Conservation (phyloP, 2,113 vertebrate genomes). For the Nannobrachium achirus region DNA sequence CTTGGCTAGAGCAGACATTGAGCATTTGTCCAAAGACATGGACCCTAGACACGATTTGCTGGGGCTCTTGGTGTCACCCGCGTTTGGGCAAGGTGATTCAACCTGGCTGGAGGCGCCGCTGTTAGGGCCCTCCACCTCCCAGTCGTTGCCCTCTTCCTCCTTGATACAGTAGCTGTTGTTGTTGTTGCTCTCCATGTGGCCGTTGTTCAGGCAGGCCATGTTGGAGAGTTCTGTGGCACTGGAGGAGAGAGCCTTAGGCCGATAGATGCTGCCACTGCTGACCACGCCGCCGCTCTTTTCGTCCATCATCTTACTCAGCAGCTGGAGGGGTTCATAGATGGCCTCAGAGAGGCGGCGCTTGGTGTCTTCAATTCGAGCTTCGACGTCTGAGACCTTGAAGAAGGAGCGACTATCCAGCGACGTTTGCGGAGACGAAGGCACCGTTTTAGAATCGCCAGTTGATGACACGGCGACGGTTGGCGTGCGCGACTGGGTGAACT, state of each 20-base stretch:
- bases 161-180: conserved; percentile 93
- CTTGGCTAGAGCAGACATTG: conserved; percentile 89
- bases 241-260: conserved; percentile 91
- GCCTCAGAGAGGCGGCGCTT: conserved; percentile 94
- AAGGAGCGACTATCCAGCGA: conserved; percentile 94
- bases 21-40: conserved; percentile 85
- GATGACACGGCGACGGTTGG: conserved; percentile 44
- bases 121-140: conserved; percentile 80
- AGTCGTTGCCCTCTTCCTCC: conserved; percentile 88
- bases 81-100: conserved; percentile 54
- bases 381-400: conserved; percentile 95
- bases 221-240: conserved; percentile 92
- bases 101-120: conserved; percentile 40
- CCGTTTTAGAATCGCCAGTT: conserved; percentile 91
- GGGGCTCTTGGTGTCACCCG: conserved; percentile 60
- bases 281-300: conserved; percentile 85
- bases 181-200: conserved; percentile 92
- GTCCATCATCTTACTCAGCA: conserved; percentile 97
- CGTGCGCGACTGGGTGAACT: conserved; percentile 90
- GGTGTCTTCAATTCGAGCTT: conserved; percentile 96
- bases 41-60: conserved; percentile 45
- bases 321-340: conserved; percentile 93
- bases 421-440: conserved; percentile 89
- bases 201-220: conserved; percentile 82
- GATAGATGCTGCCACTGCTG: conserved; percentile 80